Conservation (phyloP, 2,797 vertebrate genomes). For the Pyrocephalus nanus region DNA sequence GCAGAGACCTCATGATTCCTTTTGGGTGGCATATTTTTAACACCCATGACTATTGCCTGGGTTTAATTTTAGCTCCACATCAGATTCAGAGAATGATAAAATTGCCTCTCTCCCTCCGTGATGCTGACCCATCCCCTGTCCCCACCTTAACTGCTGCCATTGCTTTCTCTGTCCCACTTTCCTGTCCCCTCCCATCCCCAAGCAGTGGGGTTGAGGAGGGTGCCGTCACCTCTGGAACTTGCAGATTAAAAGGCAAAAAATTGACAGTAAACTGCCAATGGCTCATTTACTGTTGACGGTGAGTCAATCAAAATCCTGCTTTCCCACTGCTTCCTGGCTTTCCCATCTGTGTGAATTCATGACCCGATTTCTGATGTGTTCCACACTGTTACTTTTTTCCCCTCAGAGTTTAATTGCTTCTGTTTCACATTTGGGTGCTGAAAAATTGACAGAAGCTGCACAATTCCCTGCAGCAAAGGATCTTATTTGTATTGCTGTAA, state of each 20-base stretch:
- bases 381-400: constrained; percentile 71
- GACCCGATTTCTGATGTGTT: constrained; percentile 75
- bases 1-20: not conserved
- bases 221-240: constrained; percentile 56
- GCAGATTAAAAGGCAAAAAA: constrained; percentile 68
- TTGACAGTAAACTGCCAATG: constrained; percentile 69
- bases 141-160: not conserved
- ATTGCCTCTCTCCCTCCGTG: not conserved
- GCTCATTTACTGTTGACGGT: constrained; percentile 71
- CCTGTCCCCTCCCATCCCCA: not conserved
- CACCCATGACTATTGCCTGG: not conserved
- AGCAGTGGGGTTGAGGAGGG: not conserved
- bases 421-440: constrained; percentile 74
- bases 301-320: constrained; percentile 73
- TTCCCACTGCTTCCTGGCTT: constrained; percentile 69
- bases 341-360: constrained; percentile 75
- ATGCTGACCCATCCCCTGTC: not conserved
- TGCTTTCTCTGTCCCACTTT: not conserved
- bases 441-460: constrained; percentile 73
- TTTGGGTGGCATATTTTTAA: not conserved
- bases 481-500: constrained; percentile 74
- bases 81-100: not conserved
- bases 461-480: constrained; percentile 72
- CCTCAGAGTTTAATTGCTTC: constrained; percentile 74
- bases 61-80: constrained; percentile 15